Percentiles rank a stretch among this genome's conserved stretches.
phyloP scores from a whole-genome alignment of 2,797 vertebrate genomes.

The Thunnus albacares region DNA sequence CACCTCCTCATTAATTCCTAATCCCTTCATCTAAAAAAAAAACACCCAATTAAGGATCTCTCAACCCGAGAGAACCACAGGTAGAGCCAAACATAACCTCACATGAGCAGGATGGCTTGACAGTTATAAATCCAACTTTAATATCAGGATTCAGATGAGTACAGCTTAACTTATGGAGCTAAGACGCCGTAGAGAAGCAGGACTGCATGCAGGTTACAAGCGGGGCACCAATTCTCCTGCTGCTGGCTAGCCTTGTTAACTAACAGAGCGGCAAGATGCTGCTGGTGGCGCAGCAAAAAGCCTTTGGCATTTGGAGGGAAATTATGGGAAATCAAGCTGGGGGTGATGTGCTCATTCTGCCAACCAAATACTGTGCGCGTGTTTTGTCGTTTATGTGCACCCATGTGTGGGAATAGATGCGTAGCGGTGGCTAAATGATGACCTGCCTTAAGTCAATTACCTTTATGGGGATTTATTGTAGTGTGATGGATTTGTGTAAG shows the following conservation, averaged over 20 bases:
- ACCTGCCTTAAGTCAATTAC: slow-evolving; percentile 16
- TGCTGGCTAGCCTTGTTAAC: slow-evolving; percentile 61
- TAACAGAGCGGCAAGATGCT: slow-evolving; percentile 58
- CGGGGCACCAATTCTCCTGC: slow-evolving; percentile 39
- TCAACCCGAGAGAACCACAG: not conserved
- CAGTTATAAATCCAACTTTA: slow-evolving; percentile 3
- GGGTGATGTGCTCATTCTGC: slow-evolving; percentile 56
- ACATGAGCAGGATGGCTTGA: not conserved
- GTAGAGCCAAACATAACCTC: slow-evolving; percentile 9
- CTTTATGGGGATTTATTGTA: slow-evolving; percentile 14
- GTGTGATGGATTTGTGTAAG: slow-evolving; percentile 16
- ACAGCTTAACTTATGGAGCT: slow-evolving; percentile 1
- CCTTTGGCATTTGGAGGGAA: slow-evolving; percentile 45
- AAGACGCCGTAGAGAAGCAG: slow-evolving; percentile 20
- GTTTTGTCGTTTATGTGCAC: not conserved
- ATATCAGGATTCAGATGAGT: slow-evolving; percentile 23
- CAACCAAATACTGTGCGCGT: slow-evolving; percentile 13
- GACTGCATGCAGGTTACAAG: slow-evolving; percentile 36
- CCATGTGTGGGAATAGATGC: not conserved
- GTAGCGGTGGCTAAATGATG: not conserved
- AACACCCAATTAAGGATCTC: slow-evolving; percentile 19
- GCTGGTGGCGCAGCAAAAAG: slow-evolving; percentile 40
- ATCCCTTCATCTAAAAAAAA: slow-evolving; percentile 11
- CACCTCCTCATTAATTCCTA: slow-evolving; percentile 19
- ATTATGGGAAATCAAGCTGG: slow-evolving; percentile 56